Conservation (phyloP, 2,797 vertebrate species). For the Artibeus jamaicensis region DNA sequence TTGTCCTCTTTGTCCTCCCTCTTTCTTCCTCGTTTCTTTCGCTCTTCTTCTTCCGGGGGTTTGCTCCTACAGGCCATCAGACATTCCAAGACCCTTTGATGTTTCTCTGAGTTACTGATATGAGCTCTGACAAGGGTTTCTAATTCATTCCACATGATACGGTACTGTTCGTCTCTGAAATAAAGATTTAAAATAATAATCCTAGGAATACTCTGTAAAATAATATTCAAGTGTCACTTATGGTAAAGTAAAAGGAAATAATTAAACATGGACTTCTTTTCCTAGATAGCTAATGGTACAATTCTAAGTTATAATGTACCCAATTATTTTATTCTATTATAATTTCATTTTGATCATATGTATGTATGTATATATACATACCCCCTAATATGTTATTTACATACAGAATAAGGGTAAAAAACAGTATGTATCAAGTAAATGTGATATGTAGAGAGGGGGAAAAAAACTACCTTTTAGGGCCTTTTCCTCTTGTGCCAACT, state of each 20-base stretch:
- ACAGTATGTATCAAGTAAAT: background rate
- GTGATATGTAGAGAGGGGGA: background rate
- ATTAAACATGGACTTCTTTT: background rate
- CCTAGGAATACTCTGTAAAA: constrained; percentile 33
- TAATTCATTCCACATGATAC: constrained; percentile 99
- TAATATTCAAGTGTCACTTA: background rate
- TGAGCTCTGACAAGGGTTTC: constrained; percentile 97
- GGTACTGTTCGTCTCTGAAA: constrained; percentile 95
- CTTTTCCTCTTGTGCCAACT: constrained; percentile 98
- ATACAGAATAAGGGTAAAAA: background rate
- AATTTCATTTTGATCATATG: background rate
- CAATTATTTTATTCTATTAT: background rate
- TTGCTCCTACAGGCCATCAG: constrained; percentile 96
- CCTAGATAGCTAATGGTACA: background rate
- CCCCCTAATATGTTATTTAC: background rate
- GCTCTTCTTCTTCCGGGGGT: constrained; percentile 96
- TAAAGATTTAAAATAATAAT: background rate
- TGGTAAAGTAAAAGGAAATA: constrained; percentile 9
- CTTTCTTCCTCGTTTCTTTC: constrained; percentile 97
- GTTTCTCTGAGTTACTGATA: constrained; percentile 91
- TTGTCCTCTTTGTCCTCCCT: constrained; percentile 97
- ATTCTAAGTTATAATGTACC: background rate
- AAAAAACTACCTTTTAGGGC: constrained; percentile 95
- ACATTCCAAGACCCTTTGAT: constrained; percentile 95
- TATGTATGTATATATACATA: background rate